Conservation (phyloP, 2,113 vertebrate genomes). For the Amazona vittata region DNA sequence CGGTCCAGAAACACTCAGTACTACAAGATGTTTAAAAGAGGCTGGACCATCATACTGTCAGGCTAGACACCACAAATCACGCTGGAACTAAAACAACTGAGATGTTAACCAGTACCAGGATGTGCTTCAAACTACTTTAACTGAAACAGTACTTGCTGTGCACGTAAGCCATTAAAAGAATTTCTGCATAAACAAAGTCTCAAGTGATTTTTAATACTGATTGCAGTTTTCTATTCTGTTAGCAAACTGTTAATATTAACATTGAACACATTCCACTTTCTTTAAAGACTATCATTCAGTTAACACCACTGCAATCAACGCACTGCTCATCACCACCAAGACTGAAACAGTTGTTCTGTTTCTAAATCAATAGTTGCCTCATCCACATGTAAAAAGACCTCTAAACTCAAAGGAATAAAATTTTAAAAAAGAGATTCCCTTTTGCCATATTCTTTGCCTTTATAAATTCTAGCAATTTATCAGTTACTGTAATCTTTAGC, state of each 20-base stretch:
- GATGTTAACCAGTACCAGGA: neutral
- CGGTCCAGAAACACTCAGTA: neutral
- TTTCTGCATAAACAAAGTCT: neutral
- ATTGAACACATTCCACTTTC: neutral
- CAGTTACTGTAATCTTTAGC: neutral
- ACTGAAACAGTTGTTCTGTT: neutral
- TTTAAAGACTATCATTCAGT: slow-evolving; percentile 64
- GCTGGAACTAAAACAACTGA: neutral
- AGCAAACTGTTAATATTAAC: slow-evolving; percentile 55
- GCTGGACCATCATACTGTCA: neutral
- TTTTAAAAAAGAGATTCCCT: neutral
- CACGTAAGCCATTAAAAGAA: neutral
- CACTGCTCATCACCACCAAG: neutral
- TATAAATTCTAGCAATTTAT: neutral
- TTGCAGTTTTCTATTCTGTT: slow-evolving; percentile 47
- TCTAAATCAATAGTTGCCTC: neutral
- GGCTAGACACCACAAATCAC: neutral
- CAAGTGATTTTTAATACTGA: slow-evolving; percentile 62
- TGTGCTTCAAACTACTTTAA: neutral
- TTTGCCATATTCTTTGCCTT: neutral
- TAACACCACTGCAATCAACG: neutral
- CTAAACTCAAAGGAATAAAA: neutral
- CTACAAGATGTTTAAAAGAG: neutral
- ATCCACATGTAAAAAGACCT: neutral
- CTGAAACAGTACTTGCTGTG: neutral